phyloP scores from a whole-genome alignment of 2,888 invertebrate species.

The Nephrotoma guestfalica region DNA sequence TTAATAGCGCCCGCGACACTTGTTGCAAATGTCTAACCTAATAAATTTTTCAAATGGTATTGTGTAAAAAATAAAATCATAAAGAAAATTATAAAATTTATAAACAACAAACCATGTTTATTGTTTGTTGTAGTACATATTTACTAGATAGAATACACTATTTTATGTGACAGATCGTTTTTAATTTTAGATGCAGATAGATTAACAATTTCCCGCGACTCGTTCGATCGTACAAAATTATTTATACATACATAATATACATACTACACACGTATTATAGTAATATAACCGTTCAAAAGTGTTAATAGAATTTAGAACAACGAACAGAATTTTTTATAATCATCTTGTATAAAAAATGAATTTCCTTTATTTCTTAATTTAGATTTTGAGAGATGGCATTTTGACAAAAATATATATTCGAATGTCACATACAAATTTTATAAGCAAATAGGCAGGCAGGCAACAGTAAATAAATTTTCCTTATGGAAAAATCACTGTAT shows the following conservation, averaged over 20 bases:
- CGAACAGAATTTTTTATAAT: background rate
- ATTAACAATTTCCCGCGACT: background rate
- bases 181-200: background rate
- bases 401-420: background rate
- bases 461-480: background rate
- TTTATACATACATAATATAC: background rate
- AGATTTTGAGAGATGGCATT: background rate
- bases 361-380: background rate
- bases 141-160: background rate
- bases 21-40: background rate
- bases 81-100: background rate
- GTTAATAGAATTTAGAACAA: background rate
- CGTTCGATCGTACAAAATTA: background rate
- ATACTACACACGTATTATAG: no score
- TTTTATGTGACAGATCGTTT: background rate
- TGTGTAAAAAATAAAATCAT: background rate
- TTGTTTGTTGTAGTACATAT: background rate
- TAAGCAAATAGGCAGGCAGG: background rate
- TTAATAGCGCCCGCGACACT: background rate
- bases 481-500: background rate
- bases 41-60: background rate
- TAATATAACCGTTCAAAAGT: background rate
- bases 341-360: background rate
- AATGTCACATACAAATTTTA: background rate
- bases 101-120: background rate